These are phyloP conservation scores for Schlechtendalia chinensis DNA, from an alignment of 1,140 invertebrate species.

Conservation along the genomic window DNA sequence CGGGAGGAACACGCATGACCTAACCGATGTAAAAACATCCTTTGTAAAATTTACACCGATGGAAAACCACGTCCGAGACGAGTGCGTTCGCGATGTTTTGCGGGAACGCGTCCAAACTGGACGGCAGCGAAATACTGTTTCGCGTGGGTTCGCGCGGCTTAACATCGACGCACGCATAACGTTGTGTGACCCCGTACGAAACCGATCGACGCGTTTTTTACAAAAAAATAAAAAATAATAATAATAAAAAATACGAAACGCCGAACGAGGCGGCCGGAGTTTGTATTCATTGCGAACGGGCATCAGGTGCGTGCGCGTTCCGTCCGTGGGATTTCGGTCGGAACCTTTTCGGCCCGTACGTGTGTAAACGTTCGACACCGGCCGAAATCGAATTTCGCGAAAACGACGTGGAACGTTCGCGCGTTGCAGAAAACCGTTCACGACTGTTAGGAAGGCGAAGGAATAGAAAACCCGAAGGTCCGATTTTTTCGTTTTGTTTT, in stretches of 20 bases:
- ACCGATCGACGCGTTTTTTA: neutral
- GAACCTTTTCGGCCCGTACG: constrained; percentile 11
- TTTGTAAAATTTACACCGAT: too few relatives aligned
- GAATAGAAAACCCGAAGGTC: neutral
- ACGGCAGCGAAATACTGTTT: too few relatives aligned
- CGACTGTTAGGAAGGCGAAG: neutral
- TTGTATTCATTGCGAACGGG: neutral
- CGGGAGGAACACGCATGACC: too few relatives aligned
- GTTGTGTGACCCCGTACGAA: neutral
- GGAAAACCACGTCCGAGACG: too few relatives aligned
- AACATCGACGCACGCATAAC: too few relatives aligned
- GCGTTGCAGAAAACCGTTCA: neutral
- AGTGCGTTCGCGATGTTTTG: too few relatives aligned
- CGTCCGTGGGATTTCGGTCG: constrained; percentile 13
- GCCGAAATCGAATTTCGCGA: constrained; percentile 20
- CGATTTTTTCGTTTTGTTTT: too few relatives aligned
- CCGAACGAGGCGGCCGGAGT: too few relatives aligned
- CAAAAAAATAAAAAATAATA: neutral
- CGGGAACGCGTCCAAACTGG: too few relatives aligned
- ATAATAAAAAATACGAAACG: too few relatives aligned
- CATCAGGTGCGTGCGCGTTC: constrained; percentile 23
- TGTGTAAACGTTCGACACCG: neutral
- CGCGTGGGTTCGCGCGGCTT: too few relatives aligned
- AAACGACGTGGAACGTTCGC: neutral
- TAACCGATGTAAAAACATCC: too few relatives aligned